Percentiles rank a stretch among this genome's conserved stretches.
Evolutionary conservation across 2,888 invertebrate species (phyloP).

Genomic region (Bellardia bayeri): DNA sequence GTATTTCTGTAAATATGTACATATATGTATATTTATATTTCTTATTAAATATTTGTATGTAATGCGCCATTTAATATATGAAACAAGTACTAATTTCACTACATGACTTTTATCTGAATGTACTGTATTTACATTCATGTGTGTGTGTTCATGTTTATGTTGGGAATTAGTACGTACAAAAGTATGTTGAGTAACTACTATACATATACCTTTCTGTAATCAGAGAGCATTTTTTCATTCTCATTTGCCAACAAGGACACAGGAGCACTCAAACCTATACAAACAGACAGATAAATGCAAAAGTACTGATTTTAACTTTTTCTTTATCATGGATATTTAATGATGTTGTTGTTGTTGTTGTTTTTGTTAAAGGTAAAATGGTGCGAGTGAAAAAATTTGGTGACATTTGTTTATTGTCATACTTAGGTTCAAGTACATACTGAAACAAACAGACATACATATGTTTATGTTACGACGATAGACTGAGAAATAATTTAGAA

Average conservation of each 20-base stretch:
- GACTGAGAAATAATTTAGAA: background rate
- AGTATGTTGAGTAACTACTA: background rate
- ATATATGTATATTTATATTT: background rate
- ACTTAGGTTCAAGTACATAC: slow-evolving; percentile 44
- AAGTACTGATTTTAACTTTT: slow-evolving; percentile 23
- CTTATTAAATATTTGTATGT: slow-evolving; percentile 36
- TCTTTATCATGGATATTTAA: background rate
- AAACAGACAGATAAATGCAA: background rate
- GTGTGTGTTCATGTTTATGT: background rate
- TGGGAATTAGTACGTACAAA: background rate
- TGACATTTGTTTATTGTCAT: slow-evolving; percentile 26
- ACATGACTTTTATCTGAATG: slow-evolving; percentile 16
- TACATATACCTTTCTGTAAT: background rate
- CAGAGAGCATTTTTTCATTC: background rate
- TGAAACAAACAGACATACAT: slow-evolving; percentile 1
- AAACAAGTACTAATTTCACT: slow-evolving; percentile 35
- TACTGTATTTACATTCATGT: background rate
- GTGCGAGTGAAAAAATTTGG: background rate
- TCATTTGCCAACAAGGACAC: no score
- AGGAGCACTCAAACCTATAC: no score
- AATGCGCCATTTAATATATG: slow-evolving; percentile 34
- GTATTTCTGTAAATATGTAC: background rate
- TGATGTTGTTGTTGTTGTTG: background rate
- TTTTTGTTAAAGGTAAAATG: no score
- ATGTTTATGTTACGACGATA: background rate